Percentiles rank a stretch among this genome's conserved stretches.
Conservation (phyloP, 2,797 vertebrate species). For the Schizopygopsis malacanthus region DNA sequence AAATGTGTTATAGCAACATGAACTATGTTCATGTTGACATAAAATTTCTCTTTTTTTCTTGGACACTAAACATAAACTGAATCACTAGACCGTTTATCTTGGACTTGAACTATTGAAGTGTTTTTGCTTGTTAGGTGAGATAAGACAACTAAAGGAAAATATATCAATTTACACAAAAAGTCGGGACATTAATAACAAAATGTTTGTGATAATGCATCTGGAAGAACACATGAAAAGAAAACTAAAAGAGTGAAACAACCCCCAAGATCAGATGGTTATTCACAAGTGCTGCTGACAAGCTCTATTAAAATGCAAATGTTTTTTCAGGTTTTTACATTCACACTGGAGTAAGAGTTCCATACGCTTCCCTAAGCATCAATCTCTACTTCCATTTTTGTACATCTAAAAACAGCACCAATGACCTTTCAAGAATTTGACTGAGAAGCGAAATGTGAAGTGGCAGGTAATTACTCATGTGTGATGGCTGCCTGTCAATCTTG, state of each 20-base stretch:
- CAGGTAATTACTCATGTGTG: slow-evolving; percentile 77
- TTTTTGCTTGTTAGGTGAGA: no score
- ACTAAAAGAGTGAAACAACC: not conserved
- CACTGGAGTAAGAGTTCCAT: slow-evolving; percentile 5
- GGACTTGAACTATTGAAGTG: no score
- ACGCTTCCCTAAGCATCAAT: slow-evolving; percentile 1
- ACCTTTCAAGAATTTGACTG: slow-evolving; percentile 66
- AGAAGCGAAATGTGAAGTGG: slow-evolving; percentile 71
- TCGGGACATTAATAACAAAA: not conserved
- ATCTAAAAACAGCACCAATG: slow-evolving; percentile 54
- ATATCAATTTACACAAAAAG: not conserved
- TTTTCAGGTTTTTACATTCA: not conserved
- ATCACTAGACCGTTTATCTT: not conserved
- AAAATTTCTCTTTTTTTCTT: not conserved
- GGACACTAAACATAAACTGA: not conserved
- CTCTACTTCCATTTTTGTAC: slow-evolving; percentile 5
- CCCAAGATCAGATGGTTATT: not conserved
- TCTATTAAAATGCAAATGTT: slow-evolving; percentile 23
- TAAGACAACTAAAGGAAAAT: not conserved
- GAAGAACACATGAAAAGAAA: not conserved
- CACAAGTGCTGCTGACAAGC: slow-evolving; percentile 12
- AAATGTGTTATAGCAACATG: not conserved
- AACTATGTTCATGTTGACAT: no score
- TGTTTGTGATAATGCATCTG: not conserved
- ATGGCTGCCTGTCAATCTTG: slow-evolving; percentile 72